Percentiles rank a stretch among this genome's conserved stretches.
These are phyloP conservation scores for Xerus inauris DNA, from an alignment of 2,113 vertebrate species.

Conservation along the genomic window DNA sequence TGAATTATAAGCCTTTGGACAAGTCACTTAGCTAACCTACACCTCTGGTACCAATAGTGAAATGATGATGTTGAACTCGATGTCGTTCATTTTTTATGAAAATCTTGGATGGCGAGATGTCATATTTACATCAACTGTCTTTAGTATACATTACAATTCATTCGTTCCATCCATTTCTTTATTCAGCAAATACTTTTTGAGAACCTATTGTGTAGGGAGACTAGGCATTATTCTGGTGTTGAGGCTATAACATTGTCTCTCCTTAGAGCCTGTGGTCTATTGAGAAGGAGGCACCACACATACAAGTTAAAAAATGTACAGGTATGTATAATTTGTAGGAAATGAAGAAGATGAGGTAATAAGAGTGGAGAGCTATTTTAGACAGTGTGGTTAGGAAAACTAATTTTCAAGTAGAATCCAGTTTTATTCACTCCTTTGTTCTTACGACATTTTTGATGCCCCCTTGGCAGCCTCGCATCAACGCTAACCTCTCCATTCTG, in stretches of 20 bases:
- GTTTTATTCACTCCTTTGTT: background rate
- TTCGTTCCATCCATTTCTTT: background rate
- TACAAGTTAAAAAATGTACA: background rate
- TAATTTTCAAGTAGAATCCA: background rate
- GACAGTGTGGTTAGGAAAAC: background rate
- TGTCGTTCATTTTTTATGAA: background rate
- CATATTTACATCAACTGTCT: background rate
- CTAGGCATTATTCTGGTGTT: background rate
- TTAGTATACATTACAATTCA: background rate
- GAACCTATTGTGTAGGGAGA: background rate
- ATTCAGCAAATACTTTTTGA: background rate
- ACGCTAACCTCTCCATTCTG: slow-evolving; percentile 60
- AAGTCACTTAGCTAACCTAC: background rate
- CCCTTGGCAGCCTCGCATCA: slow-evolving; percentile 19
- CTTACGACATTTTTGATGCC: slow-evolving; percentile 24
- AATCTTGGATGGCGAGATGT: slow-evolving; percentile 26
- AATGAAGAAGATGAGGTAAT: background rate
- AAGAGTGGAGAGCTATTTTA: background rate
- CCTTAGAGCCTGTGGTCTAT: background rate
- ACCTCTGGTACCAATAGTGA: background rate
- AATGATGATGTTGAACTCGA: background rate
- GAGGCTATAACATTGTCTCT: background rate
- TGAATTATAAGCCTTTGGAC: background rate
- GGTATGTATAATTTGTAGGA: background rate
- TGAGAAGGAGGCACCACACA: background rate